Percentiles rank a stretch among this genome's conserved stretches.
Evolutionary conservation across 2,888 invertebrate genomes (phyloP).

Genomic region (Chaitophorus viminalis): DNA sequence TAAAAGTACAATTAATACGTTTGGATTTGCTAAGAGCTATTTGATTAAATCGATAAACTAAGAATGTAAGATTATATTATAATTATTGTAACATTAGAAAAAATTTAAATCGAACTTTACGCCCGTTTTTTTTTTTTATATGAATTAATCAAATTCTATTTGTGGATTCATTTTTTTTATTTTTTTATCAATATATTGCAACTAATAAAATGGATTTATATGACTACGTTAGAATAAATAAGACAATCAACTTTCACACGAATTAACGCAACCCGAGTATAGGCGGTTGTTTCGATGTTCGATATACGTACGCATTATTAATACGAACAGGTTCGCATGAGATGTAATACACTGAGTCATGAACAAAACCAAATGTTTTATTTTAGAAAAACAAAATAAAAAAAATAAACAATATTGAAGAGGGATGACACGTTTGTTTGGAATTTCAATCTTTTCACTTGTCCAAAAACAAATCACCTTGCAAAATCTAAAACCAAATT

Average conservation of each 20-base stretch:
- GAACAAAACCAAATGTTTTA: neutral
- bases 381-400: neutral
- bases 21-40: too few species aligned
- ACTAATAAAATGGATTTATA: too few species aligned
- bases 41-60: too few species aligned
- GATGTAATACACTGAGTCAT: neutral
- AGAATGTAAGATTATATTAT: too few species aligned
- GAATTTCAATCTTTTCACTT: slow-evolving; percentile 23
- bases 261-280: neutral
- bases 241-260: neutral
- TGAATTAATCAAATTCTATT: too few species aligned
- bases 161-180: too few species aligned
- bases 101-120: too few species aligned
- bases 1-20: too few species aligned
- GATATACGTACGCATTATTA: neutral
- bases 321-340: neutral
- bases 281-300: neutral
- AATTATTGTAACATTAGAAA: too few species aligned
- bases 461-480: slow-evolving; percentile 5
- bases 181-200: too few species aligned
- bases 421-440: slow-evolving; percentile 44
- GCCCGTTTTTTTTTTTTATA: too few species aligned
- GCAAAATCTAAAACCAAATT: slow-evolving; percentile 32
- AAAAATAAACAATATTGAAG: slow-evolving; percentile 12
- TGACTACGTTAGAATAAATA: too few species aligned